Evolutionary conservation across 1,140 invertebrate species (phyloP), one percentile per base, ranked within the genome.

Genomic region (Anastrepha ludens): DNA sequence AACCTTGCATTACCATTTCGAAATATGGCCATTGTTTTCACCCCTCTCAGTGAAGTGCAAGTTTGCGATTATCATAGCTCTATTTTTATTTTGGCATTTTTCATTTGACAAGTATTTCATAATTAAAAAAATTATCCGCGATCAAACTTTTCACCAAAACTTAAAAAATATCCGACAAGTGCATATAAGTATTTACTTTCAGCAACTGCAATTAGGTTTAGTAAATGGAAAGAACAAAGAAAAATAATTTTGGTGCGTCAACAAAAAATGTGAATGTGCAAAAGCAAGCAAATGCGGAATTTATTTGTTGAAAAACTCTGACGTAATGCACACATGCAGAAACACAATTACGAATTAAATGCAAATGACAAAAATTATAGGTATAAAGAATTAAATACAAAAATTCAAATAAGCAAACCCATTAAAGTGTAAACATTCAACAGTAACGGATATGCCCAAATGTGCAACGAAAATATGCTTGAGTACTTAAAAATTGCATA

Each of bases 281-380:
- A 47, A 70, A 13, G 7, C 47, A 81, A 50, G 55, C 47, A 55
- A 81, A 81, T 8, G 20, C 47, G 50, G n/a, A 81, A 81, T 58
- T 20, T 55, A 50, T 81, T 81, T 81, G 55, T 81, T 81, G 55
- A 55, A 15, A 20, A 81, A 58, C 47, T 13, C 74, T 81, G 74
- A 81, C 74, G 74, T 81, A 81, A 81, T 81, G 9, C 47, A 17
- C 74, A 81, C 6, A 55, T 81, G 17, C n/a, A 29, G 15, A 44
- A 13, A 74, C 41, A 15, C 41, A 3, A 3, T 47, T 39, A 44
- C 47, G 15, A 74, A 81, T 58, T 50, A 15, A 81, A 81, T 15
- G 74, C 74, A 50, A 81, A n/a, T 55, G 74, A n/a, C 29, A 29
- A 29, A 81, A 81, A 7, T 50, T 20, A 50, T 5, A 9, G 47